Percentiles rank a stretch among this genome's conserved stretches.
These are phyloP conservation scores for Danio tinwini DNA, from an alignment of 2,797 vertebrate genomes.

Conservation along the genomic window DNA sequence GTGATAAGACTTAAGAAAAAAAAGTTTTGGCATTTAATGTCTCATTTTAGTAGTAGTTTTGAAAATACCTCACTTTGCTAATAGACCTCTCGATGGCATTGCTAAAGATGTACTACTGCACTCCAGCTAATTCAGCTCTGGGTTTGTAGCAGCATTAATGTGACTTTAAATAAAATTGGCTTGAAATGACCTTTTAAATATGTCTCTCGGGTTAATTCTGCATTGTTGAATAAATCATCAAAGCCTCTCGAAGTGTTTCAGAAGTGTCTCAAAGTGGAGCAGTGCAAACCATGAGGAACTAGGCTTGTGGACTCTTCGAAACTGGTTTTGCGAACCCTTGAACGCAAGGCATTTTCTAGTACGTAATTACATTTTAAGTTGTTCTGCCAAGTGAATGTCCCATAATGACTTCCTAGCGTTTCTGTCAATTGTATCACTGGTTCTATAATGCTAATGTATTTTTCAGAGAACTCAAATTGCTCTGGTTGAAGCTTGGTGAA, in stretches of 20 bases:
- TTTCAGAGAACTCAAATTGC: conserved; percentile 13
- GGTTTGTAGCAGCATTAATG: conserved; percentile 75
- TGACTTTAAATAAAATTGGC: conserved; percentile 77
- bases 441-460: neutral
- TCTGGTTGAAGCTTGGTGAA: neutral
- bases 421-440: neutral
- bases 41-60: conserved; percentile 3
- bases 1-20: neutral
- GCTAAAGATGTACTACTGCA: conserved; percentile 14
- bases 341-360: conserved; percentile 2
- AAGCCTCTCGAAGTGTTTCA: neutral
- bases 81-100: conserved; percentile 16
- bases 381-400: conserved; percentile 6
- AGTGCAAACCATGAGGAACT: neutral
- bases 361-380: conserved; percentile 9
- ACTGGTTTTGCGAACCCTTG: neutral
- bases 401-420: neutral
- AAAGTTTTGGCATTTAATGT: neutral
- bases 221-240: neutral
- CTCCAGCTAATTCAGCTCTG: conserved; percentile 62
- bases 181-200: conserved; percentile 66
- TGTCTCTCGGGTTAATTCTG: neutral
- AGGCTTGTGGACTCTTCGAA: neutral
- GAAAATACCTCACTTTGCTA: conserved; percentile 39
- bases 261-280: neutral